Percentiles rank a stretch among this genome's conserved stretches.
phyloP scores from a whole-genome alignment of 2,888 invertebrate species.

The Neoaliturus tenellus region DNA sequence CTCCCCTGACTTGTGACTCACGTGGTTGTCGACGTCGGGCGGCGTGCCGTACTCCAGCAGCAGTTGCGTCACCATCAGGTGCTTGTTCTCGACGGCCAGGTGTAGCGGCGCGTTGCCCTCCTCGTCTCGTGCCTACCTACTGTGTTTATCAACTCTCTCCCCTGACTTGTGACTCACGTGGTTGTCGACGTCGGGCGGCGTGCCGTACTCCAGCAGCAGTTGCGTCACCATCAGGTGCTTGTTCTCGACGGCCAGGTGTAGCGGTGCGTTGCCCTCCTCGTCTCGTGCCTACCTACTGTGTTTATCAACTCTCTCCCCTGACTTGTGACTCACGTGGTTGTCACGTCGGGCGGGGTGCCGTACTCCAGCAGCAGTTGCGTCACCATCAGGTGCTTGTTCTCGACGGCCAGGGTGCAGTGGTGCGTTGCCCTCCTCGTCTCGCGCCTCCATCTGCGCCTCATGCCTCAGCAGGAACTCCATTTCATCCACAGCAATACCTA shows the following conservation, averaged over 20 bases:
- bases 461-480: constrained; percentile 77
- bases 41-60: constrained; percentile 82
- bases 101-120: constrained; percentile 87
- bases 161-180: no score
- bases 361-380: constrained; percentile 82
- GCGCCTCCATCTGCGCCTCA: constrained; percentile 81
- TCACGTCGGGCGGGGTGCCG: constrained; percentile 79
- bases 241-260: constrained; percentile 78
- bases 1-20: no score
- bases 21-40: no score
- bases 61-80: constrained; percentile 82
- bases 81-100: constrained; percentile 84
- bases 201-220: constrained; percentile 76
- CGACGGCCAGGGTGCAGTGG: constrained; percentile 86
- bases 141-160: no score
- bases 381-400: constrained; percentile 83
- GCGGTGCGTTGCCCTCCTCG: no score
- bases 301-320: no score
- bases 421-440: constrained; percentile 83
- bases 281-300: no score
- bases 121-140: constrained; percentile 82
- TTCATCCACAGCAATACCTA: constrained; percentile 76
- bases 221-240: constrained; percentile 80
- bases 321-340: constrained; percentile 74
- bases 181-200: constrained; percentile 80